Conservation (phyloP, 2,888 invertebrate genomes). For the Anthrax anthrax region DNA sequence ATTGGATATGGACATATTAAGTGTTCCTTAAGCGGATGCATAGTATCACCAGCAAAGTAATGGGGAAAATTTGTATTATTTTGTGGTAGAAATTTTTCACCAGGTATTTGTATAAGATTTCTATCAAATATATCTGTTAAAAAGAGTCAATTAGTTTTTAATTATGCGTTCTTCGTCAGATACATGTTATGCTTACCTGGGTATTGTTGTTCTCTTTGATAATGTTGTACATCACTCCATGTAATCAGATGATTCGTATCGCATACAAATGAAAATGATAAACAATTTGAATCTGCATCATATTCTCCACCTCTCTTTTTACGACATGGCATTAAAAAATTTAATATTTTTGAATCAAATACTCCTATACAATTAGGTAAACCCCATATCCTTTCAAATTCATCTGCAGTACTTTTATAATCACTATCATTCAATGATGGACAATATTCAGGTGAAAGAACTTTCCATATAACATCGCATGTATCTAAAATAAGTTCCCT, state of each 20-base stretch:
- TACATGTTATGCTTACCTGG: neutral
- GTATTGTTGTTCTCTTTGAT: neutral
- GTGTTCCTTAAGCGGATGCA: constrained; percentile 9
- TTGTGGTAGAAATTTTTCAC: neutral
- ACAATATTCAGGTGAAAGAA: neutral
- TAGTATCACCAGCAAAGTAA: constrained; percentile 8
- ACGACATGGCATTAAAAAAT: neutral
- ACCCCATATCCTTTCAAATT: constrained; percentile 13
- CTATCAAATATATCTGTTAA: neutral
- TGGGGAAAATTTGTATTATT: neutral
- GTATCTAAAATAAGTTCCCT: neutral
- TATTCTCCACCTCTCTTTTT: neutral
- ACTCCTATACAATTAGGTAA: constrained; percentile 15
- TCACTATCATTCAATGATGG: neutral
- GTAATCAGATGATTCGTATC: neutral
- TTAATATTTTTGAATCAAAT: constrained; percentile 14
- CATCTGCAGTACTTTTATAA: constrained; percentile 3
- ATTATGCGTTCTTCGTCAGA: too few species aligned
- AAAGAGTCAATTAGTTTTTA: neutral
- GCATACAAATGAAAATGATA: neutral
- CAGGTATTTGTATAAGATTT: neutral
- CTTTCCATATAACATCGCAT: neutral
- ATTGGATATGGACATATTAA: constrained; percentile 2
- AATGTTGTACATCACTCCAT: neutral
- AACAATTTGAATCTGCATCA: neutral